Base-by-base conservation (phyloP, 2,113 vertebrate genomes). In the Neodon shergylaensis region DNA sequence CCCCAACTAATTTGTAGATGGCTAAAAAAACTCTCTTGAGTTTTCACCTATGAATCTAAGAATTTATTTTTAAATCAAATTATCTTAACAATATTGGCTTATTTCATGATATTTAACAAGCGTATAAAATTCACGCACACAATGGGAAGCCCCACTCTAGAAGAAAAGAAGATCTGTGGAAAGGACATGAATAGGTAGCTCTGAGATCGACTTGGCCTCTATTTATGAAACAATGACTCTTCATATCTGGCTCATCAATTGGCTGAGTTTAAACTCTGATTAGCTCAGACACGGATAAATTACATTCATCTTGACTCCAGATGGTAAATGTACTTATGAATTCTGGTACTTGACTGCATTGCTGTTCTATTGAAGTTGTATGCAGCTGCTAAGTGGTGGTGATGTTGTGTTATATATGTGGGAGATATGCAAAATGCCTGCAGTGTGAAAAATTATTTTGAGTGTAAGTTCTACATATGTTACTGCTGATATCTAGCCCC, bases 301-400 rank as follows among this genome's bases (percentile, higher is more conserved):
- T 54, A 74, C 74, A 92, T 95, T 96, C 36, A 95, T 95, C 93
- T 78, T 92, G 94, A 97, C 61, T 96, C 81, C 79, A 93, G 61
- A 90, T 68, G 95, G 96, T 77, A 96, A 97, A 97, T 93, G 28
- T 84, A 10, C 95, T 92, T 97, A 70, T 97, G 84, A 91, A 87
- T 95, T 97, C 91, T 97, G 76, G 33, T 94, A 79, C 68, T 74
- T 79, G 84, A 86, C 52, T 97, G 65, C 90, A 52, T 36, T 52
- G 68, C 95, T 61, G 44, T 98, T 97, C 93, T 90, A 82, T 44
- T 58, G 93, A 97, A 96, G 85, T 87, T 89, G 58, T 58, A 76
- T 95, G 52, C 82, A 95, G 83, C 14, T 96, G 78, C 84, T 95
- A 86, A 54, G 36, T 83, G 91, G 36, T 83, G 91, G 68, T 92